Evolutionary conservation across 2,888 invertebrate species (phyloP).

Genomic region (Lydus trimaculatus): DNA sequence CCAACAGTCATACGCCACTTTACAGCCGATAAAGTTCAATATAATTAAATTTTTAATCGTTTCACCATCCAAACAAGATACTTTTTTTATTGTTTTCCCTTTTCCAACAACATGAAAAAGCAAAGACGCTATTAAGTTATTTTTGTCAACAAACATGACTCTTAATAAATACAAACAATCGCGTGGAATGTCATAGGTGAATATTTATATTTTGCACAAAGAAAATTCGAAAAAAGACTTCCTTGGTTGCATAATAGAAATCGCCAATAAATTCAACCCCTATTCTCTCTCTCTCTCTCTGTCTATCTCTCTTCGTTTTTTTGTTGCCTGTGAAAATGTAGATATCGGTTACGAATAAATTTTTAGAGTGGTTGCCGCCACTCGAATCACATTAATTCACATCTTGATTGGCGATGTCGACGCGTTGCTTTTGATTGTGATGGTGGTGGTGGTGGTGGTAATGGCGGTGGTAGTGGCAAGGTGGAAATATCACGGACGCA

Average conservation of each 20-base stretch:
- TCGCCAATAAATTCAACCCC: not conserved
- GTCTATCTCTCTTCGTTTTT: not conserved
- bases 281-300: no score
- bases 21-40: no score
- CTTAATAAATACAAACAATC: conserved; percentile 13
- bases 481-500: conserved; percentile 44
- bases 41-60: no score
- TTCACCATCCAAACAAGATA: not conserved
- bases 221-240: not conserved
- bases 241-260: not conserved
- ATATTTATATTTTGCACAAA: conserved; percentile 11
- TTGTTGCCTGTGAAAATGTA: not conserved
- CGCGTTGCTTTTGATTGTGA: not conserved
- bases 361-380: conserved; percentile 10
- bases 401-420: conserved; percentile 25
- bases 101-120: not conserved
- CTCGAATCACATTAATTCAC: conserved; percentile 25
- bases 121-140: not conserved
- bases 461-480: conserved; percentile 27
- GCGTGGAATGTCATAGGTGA: conserved; percentile 33
- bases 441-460: not conserved
- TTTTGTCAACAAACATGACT: not conserved
- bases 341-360: conserved; percentile 11
- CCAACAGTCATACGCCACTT: no score
- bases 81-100: not conserved